phyloP scores from a whole-genome alignment of 2,797 vertebrate genomes.

The Steatocranus sp. region DNA sequence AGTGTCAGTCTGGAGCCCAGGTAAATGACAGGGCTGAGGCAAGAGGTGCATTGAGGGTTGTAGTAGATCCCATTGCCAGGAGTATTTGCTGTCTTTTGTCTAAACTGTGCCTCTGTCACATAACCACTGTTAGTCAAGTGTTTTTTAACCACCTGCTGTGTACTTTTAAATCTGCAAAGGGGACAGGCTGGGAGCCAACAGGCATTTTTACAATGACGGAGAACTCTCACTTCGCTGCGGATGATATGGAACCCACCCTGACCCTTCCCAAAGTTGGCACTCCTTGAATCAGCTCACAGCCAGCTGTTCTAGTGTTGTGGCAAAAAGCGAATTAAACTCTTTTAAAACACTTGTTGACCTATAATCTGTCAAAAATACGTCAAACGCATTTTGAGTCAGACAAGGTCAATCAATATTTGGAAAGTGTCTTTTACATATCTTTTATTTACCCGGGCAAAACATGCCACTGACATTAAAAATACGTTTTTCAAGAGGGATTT shows the following conservation, averaged over 20 bases:
- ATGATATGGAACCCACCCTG: background rate
- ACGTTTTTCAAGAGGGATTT: background rate
- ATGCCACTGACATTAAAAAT: background rate
- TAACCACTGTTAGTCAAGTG: background rate
- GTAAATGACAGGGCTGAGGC: background rate
- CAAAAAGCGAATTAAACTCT: background rate
- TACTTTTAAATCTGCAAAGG: background rate
- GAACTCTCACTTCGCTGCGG: background rate
- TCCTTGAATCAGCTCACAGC: background rate
- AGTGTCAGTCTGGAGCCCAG: background rate
- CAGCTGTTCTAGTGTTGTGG: background rate
- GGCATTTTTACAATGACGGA: background rate
- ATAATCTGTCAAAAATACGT: background rate
- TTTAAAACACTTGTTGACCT: background rate
- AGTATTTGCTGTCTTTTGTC: background rate
- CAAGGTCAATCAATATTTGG: background rate
- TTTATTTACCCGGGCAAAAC: background rate
- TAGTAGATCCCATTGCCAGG: background rate
- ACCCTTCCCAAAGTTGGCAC: background rate
- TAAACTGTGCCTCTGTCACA: background rate
- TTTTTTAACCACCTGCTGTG: background rate
- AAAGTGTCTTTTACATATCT: accelerated
- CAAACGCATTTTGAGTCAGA: background rate
- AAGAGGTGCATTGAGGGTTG: background rate
- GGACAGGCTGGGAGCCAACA: background rate